These are phyloP conservation scores for Leptinotarsa texana DNA, from an alignment of 1,140 invertebrate genomes.

Conservation along the genomic window DNA sequence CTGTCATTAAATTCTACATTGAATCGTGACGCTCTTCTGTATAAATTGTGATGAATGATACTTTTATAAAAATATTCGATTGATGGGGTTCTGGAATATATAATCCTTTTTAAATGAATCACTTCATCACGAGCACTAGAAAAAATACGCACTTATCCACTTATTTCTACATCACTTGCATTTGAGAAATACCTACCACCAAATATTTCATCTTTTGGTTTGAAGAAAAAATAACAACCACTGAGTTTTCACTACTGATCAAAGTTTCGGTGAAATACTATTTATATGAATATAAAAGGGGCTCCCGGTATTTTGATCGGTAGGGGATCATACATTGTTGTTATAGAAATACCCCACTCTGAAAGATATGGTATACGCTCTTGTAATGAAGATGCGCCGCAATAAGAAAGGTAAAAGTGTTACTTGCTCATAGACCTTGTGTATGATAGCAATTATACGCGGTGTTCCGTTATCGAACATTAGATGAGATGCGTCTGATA, in stretches of 20 bases:
- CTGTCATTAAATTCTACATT: too few relatives aligned
- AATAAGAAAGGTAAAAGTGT: constrained; percentile 8
- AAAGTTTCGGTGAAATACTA: neutral
- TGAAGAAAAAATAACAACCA: neutral
- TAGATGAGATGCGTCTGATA: too few relatives aligned
- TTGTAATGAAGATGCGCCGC: constrained; percentile 1
- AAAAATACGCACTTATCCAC: neutral
- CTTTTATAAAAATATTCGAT: too few relatives aligned
- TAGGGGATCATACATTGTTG: constrained; percentile 9
- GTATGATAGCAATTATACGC: neutral
- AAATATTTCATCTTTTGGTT: constrained; percentile 15
- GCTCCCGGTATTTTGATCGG: neutral
- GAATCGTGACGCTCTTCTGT: too few relatives aligned
- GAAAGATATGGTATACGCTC: neutral
- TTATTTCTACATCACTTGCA: constrained; percentile 6
- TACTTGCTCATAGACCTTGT: constrained; percentile 1
- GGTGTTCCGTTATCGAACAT: neutral
- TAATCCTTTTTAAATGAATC: neutral
- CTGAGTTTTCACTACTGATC: constrained; percentile 16
- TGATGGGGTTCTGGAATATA: too few relatives aligned
- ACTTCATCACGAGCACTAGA: constrained; percentile 13
- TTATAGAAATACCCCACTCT: constrained; percentile 15
- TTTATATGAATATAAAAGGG: constrained; percentile 17
- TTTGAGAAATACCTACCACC: constrained; percentile 8
- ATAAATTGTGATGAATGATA: too few relatives aligned